Conservation (phyloP, 2,113 vertebrate genomes). For the Pelecanus crispus region DNA sequence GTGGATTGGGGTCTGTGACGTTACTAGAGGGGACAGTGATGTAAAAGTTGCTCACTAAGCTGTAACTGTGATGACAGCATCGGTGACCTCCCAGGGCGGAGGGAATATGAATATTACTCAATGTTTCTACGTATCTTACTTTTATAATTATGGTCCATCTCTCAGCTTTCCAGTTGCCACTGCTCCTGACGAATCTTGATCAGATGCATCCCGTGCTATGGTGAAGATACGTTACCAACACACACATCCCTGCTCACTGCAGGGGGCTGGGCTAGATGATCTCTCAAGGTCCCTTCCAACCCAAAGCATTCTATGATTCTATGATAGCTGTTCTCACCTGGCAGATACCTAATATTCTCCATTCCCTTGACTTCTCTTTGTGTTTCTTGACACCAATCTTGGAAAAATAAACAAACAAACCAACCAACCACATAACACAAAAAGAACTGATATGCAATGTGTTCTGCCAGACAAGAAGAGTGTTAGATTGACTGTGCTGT, state of each 20-base stretch:
- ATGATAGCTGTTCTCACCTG: rapidly evolving
- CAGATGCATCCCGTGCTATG: not conserved
- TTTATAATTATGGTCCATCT: not conserved
- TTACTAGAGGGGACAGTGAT: not conserved
- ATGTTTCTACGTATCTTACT: not conserved
- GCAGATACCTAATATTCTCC: not conserved
- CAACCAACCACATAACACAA: not conserved
- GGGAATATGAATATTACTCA: rapidly evolving
- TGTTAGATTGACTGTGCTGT: not conserved
- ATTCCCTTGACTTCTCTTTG: not conserved
- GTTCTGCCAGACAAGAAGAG: not conserved
- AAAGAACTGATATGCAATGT: not conserved
- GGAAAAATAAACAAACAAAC: not conserved
- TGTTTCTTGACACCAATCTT: not conserved
- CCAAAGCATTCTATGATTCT: too few relatives aligned
- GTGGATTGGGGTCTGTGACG: not conserved
- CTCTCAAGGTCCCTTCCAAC: too few relatives aligned
- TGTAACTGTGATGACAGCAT: not conserved
- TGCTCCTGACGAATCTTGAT: not conserved
- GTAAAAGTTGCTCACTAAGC: not conserved
- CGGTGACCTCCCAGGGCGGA: not conserved
- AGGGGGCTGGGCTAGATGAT: too few relatives aligned
- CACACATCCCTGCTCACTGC: too few relatives aligned
- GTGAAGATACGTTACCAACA: not conserved
- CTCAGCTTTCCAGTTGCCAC: not conserved